These are phyloP conservation scores for Ceriagrion tenellum DNA, from an alignment of 2,888 invertebrate genomes.

Conservation along the genomic window DNA sequence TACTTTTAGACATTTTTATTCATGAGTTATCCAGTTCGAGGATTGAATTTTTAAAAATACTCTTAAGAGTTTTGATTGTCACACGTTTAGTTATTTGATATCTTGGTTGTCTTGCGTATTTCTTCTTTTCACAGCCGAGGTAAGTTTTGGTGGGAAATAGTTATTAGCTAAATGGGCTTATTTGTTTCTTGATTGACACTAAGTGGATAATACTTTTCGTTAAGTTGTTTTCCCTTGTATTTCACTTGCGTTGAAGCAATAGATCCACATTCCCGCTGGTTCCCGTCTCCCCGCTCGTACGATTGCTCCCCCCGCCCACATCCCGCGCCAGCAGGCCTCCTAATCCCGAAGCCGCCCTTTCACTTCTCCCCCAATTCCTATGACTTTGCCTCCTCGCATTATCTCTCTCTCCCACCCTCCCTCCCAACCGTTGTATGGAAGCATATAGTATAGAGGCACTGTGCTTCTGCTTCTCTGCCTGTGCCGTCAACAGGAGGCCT, in stretches of 20 bases:
- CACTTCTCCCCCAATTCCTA: not conserved
- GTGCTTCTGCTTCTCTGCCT: conserved; percentile 47
- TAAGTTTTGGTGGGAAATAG: no score
- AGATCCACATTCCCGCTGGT: not conserved
- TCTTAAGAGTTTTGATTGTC: no score
- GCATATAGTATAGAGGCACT: not conserved
- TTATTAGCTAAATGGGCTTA: no score
- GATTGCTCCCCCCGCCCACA: not conserved
- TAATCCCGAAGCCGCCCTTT: not conserved
- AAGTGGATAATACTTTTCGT: no score
- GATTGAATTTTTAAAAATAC: no score
- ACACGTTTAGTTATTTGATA: no score
- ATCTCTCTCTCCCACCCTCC: not conserved
- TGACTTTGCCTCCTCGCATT: not conserved
- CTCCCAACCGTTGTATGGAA: conserved; percentile 37
- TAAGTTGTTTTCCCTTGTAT: no score
- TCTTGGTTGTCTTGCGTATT: no score
- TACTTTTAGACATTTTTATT: no score
- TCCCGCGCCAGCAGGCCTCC: not conserved
- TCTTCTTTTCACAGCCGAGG: no score
- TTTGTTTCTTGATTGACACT: no score
- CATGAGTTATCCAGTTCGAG: no score
- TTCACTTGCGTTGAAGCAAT: not conserved
- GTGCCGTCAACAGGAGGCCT: conserved; percentile 31
- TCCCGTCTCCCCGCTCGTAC: not conserved